Base-by-base conservation (phyloP, 2,888 invertebrate species). In the Drosophila limbata region DNA sequence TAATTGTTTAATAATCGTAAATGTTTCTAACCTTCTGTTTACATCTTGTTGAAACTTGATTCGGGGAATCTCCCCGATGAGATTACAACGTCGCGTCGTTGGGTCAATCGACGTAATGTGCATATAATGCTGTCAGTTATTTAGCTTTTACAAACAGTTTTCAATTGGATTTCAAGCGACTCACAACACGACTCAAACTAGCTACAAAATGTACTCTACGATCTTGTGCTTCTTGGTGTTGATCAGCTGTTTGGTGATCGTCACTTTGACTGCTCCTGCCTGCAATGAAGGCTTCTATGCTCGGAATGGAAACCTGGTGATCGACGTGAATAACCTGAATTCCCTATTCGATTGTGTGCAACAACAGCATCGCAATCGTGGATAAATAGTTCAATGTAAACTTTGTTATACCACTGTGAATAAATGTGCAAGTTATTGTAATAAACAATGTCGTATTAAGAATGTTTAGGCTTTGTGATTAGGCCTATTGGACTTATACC, bases 11-110 rank as follows among this genome's bases (percentile, higher is more conserved):
- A 17, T 5, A n/a, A 48, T 64, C 39, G 33, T 21, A 68, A 44
- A 25, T 33, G 42, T 33, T 15, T 39, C 45, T 50, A 62, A 60
- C 69, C 65, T 70, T 31, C 10, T 51, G 25, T 64, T 47, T 69
- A 40, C 21, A 21, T 59, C 55, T 48, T 10, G n/a, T 15, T 6
- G 21, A 66, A 77, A 70, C 77, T 55, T 68, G 80, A 57, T 25
- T 71, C 56, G 50, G 82, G 82, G 82, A 85, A 70, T 83, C 71
- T 62, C 86, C 86, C 79, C 8, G 52, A 1, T 63, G 40, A 17
- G 64, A 68, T 69, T 60, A 52, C n/a, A 13, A 28, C 13, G 10
- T 8, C 0, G 9, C 19, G 19, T 35, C 44, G 17, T 25, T 17
- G 28, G 50, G 28, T 60, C 40, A 48, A 1, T 44, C 21, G 11